Conservation (phyloP, 92 coral and sea anemone species). For the Zoanthus sociatus region DNA sequence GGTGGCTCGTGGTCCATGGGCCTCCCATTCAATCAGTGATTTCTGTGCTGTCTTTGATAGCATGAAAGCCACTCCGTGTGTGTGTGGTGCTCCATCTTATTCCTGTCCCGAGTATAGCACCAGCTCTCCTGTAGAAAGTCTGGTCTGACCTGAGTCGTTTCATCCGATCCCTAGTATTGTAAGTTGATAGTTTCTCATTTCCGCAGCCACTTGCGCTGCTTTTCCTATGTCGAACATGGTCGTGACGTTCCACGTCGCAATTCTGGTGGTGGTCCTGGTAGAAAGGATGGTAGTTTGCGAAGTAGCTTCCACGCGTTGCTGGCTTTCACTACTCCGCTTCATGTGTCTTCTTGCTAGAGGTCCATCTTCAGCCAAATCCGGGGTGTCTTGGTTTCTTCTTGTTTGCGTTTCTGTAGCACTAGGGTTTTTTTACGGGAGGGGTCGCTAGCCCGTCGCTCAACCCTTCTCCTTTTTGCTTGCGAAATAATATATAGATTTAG, state of each 20-base stretch:
- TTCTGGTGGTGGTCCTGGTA: neutral
- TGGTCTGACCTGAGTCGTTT: neutral
- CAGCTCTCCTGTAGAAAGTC: neutral
- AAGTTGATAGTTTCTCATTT: neutral
- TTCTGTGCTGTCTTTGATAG: neutral
- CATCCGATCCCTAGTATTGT: neutral
- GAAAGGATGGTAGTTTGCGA: neutral
- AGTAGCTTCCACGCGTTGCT: neutral
- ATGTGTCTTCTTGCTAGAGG: neutral
- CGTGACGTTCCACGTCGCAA: neutral
- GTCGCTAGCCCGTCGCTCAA: too few species aligned
- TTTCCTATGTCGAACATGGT: neutral
- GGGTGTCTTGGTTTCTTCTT: conserved; percentile 1
- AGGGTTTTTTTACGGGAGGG: neutral
- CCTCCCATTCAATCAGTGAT: neutral
- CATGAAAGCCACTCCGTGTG: neutral
- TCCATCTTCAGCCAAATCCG: conserved; percentile 17
- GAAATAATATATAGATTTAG: too few species aligned
- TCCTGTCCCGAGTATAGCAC: neutral
- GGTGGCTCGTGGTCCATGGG: neutral
- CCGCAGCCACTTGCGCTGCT: neutral
- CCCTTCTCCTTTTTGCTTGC: too few species aligned
- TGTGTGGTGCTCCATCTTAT: neutral
- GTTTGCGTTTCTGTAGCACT: neutral
- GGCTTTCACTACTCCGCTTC: neutral